Conservation (phyloP, 2,888 invertebrate genomes). For the Monoplex corrugatus region DNA sequence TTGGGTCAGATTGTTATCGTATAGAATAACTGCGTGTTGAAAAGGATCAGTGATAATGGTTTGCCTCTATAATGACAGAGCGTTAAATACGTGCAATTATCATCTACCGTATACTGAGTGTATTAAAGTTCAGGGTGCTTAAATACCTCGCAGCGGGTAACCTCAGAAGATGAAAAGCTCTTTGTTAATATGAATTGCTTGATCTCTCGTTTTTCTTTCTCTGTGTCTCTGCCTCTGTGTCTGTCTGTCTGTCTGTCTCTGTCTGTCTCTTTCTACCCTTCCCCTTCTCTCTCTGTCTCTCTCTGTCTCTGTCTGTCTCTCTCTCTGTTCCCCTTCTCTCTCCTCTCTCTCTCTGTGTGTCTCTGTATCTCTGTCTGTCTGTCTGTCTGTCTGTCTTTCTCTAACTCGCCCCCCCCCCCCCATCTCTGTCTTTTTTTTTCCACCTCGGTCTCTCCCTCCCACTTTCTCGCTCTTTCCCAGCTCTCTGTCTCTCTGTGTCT, state of each 20-base stretch:
- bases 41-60: too few species aligned
- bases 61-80: too few species aligned
- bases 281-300: neutral
- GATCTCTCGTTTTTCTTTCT: too few species aligned
- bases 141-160: too few species aligned
- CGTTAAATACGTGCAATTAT: too few species aligned
- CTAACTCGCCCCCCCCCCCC: neutral
- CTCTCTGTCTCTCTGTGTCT: neutral
- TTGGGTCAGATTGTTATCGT: too few species aligned
- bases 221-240: too few species aligned
- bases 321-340: neutral
- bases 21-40: too few species aligned
- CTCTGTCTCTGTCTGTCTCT: neutral
- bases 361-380: neutral
- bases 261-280: neutral
- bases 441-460: neutral
- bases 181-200: too few species aligned
- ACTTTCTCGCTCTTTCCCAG: neutral
- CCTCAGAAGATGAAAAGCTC: too few species aligned
- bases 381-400: neutral
- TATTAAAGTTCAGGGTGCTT: too few species aligned
- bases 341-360: neutral
- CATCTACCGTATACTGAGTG: too few species aligned
- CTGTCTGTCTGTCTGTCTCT: neutral
- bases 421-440: slow-evolving; percentile 12